Base-by-base conservation (phyloP, 2,888 invertebrate species). In the Lithophane socia region DNA sequence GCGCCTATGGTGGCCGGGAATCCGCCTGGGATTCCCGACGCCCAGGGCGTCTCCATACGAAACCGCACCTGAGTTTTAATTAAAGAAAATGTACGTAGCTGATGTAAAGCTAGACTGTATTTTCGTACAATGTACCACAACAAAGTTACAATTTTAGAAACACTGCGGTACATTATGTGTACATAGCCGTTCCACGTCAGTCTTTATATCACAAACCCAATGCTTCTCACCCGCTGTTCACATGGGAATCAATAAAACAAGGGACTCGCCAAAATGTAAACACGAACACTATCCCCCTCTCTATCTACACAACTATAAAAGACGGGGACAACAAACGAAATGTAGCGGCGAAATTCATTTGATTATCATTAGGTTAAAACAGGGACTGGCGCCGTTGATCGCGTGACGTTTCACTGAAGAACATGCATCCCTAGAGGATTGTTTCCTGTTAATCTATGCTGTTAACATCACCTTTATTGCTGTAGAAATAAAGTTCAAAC, bases 321-420 rank as follows among this genome's bases (percentile, higher is more conserved):
- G 88, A 92, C 81, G 91, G 83, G 86, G 93, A 92, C 86, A 88
- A 86, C 79, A 87, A 81, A 84, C 79, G 67, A 88, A 92, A 85
- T 89, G 87, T 88, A 88, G 68, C 87, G 90, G 90, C 89, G 87
- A 92, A 91, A 92, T 93, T 93, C 91, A 93, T 94, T 93, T 94
- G 93, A 93, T 94, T 93, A 92, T 93, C 92, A 92, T 93, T 93
- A 92, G 92, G 91, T 94, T 93, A 92, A 92, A 92, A 92, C 90
- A 90, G 89, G 92, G 91, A 86, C 89, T 91, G 94, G 92, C 93
- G 94, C 93, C 93, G 90, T 83, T 90, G 92, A 90, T 95, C 91
- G 95, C 95, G 95, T 96, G 95, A 93, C 93, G 87, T 90, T 89
- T 87, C 81, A 86, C 84, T 87, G 83, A 84, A 74, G 79, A 88